These are phyloP conservation scores for Loris lydekkerianus DNA, from an alignment of 2,797 vertebrate species.

Conservation along the genomic window DNA sequence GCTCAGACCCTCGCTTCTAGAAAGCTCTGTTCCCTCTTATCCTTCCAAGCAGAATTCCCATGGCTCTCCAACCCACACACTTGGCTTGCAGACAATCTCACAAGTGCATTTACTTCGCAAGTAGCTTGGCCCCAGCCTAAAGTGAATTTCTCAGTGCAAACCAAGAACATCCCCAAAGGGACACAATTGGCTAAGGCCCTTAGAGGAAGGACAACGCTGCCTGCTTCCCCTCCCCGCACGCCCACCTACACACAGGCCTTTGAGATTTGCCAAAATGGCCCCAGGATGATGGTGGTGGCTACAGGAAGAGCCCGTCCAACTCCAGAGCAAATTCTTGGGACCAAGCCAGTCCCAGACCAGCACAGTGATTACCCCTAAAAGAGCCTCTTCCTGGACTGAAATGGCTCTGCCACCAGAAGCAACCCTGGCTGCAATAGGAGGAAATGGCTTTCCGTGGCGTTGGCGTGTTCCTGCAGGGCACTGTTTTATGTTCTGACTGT, in stretches of 20 bases:
- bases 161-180: background rate
- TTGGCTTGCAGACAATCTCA: background rate
- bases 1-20: background rate
- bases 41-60: background rate
- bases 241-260: background rate
- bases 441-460: rapidly evolving
- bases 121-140: background rate
- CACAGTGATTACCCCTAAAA: background rate
- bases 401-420: background rate
- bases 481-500: constrained; percentile 44
- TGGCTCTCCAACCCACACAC: background rate
- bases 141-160: background rate
- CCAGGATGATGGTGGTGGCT: rapidly evolving
- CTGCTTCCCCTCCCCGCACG: background rate
- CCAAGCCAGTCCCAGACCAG: background rate
- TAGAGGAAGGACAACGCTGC: background rate
- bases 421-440: rapidly evolving
- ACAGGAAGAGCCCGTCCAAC: background rate
- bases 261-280: background rate
- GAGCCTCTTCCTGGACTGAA: background rate
- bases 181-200: background rate
- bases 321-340: background rate
- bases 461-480: background rate
- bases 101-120: background rate
- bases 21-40: background rate